Base-by-base conservation (phyloP, 2,888 invertebrate species). In the Philaethria dido region DNA sequence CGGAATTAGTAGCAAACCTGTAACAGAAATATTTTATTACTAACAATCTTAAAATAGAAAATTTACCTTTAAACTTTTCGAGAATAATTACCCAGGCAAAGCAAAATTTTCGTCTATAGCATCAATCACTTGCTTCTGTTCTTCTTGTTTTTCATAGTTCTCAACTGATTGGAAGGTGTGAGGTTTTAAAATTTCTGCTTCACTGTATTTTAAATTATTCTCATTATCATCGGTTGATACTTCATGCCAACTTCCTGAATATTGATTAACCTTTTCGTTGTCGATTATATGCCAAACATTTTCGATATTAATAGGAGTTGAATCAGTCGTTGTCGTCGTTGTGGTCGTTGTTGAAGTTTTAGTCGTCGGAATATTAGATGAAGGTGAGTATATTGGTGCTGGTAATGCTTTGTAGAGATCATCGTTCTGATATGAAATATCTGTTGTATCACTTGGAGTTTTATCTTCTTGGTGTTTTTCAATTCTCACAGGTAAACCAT, bases 211-310 rank as follows among this genome's bases (percentile, higher is more conserved):
- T 48, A 16, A 29, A 33, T 61, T 61, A 39, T 66, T 72, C 20
- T 69, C 70, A 36, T 77, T 75, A 33, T 80, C 77, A 42, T 74
- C 73, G 11, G 87, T 61, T 1, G 81, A 72, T 55, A 83, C 78
- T 78, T 90, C 90, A 71, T 90, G 79, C 92, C 91, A 90, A 44
- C 80, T 79, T 13, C 82, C 84, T 52, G 80, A 73, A 72, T 82
- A 79, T 63, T 88, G 79, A 42, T 86, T 79, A 45, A 80, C 78
- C 77, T 90, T 92, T 73, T 92, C 87, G 60, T 76, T 88, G 62
- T 92, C 90, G 61, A 92, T 92, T 44, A 92, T 87, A 66, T 92
- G 91, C 92, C 92, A 92, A 74, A 92, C 86, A 72, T 91, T 86
- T 76, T 90, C 82, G 9, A 91, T 82, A 62, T 84, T 84, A 42